These are phyloP conservation scores for Mustela erminea DNA, from an alignment of 2,797 vertebrate species.

Conservation along the genomic window DNA sequence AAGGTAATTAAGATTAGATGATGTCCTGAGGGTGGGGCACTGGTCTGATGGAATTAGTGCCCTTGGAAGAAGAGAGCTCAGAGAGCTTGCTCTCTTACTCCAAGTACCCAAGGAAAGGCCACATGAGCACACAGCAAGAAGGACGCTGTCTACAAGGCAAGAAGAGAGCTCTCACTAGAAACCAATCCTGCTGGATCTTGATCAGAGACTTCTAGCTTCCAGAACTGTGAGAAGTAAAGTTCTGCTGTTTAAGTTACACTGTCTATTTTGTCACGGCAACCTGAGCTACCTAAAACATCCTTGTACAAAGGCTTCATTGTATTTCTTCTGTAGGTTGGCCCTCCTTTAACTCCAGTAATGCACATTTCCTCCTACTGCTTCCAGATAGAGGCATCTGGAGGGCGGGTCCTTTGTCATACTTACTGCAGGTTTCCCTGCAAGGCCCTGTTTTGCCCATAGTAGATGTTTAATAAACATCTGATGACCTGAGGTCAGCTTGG, in stretches of 20 bases:
- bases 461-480: background rate
- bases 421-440: background rate
- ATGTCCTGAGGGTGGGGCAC: background rate
- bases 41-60: background rate
- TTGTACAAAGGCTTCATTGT: background rate
- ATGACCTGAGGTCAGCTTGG: background rate
- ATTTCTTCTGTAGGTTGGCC: background rate
- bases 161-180: conserved; percentile 10
- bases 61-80: background rate
- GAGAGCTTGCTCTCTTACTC: background rate
- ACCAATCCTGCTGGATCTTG: background rate
- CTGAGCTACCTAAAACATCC: background rate
- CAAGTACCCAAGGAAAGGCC: background rate
- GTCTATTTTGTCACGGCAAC: background rate
- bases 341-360: background rate
- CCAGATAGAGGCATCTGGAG: background rate
- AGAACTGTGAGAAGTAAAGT: background rate
- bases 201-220: background rate
- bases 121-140: background rate
- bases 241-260: background rate
- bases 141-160: background rate
- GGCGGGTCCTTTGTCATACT: background rate
- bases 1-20: background rate
- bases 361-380: background rate
- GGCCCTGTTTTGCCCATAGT: background rate